Conservation (phyloP, 2,888 invertebrate genomes). For the Agriotes lineatus region DNA sequence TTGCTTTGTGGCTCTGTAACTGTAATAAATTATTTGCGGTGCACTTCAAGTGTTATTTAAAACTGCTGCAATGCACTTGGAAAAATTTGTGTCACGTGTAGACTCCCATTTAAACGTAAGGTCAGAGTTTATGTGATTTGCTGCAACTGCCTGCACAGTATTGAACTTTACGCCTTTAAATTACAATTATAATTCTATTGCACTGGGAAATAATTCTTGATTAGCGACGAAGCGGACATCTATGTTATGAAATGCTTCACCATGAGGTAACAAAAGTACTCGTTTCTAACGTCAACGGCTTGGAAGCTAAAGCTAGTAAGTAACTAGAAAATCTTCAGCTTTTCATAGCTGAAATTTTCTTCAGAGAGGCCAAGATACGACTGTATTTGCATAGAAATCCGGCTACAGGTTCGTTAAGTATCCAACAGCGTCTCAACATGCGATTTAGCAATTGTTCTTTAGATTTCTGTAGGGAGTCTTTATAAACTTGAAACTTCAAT, state of each 20-base stretch:
- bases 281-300: no score
- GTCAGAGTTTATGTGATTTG: constrained; percentile 18
- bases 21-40: constrained; percentile 22
- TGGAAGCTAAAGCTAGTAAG: no score
- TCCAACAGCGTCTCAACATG: background rate
- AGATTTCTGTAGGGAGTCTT: constrained; percentile 9
- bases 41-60: constrained; percentile 27
- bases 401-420: background rate
- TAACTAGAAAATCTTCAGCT: no score
- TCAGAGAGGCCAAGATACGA: no score
- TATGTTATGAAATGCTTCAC: background rate
- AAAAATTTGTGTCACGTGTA: constrained; percentile 19
- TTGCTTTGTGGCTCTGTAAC: constrained; percentile 39
- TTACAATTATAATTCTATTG: constrained; percentile 11
- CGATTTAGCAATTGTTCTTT: constrained; percentile 1
- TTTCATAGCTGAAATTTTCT: no score
- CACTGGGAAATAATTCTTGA: background rate
- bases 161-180: constrained; percentile 17
- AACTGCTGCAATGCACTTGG: background rate
- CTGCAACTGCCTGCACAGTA: constrained; percentile 7
- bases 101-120: constrained; percentile 1
- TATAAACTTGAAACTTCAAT: background rate
- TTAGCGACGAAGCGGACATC: background rate
- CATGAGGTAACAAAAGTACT: no score
- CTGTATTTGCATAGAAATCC: constrained; percentile 9